Conservation (phyloP, 2,113 vertebrate species). For the Apodemus speciosus region DNA sequence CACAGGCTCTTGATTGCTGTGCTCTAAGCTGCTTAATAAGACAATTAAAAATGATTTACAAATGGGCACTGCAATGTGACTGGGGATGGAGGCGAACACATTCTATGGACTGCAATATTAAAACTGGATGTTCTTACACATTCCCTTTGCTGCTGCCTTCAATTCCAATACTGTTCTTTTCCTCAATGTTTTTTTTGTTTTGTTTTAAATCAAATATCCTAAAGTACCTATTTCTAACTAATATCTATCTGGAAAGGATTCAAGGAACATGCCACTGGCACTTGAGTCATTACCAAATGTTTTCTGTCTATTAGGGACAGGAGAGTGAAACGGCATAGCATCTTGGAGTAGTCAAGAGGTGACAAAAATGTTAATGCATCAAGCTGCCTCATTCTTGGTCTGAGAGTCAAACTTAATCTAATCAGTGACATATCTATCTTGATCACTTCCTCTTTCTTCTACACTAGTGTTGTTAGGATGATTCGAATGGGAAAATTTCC, state of each 20-base stretch:
- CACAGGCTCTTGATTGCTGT: conserved; percentile 73
- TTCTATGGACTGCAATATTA: background rate
- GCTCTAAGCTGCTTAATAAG: conserved; percentile 80
- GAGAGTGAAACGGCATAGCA: background rate
- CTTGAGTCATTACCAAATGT: background rate
- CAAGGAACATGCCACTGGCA: background rate
- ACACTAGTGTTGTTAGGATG: background rate
- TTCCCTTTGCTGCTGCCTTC: conserved; percentile 56
- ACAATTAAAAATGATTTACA: conserved; percentile 87
- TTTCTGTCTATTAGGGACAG: background rate
- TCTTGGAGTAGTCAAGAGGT: background rate
- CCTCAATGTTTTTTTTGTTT: fast-evolving
- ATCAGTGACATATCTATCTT: conserved; percentile 15
- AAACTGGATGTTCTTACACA: background rate
- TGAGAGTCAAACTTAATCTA: conserved; percentile 58
- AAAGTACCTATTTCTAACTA: conserved; percentile 18
- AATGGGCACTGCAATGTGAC: conserved; percentile 68
- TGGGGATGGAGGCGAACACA: conserved; percentile 66
- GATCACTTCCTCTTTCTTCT: conserved; percentile 29
- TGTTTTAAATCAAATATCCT: conserved; percentile 22
- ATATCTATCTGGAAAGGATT: conserved; percentile 28
- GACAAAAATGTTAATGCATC: background rate
- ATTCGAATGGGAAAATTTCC: conserved; percentile 40
- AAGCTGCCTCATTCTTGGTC: conserved; percentile 10
- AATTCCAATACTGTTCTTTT: background rate